Conservation (phyloP, 2,113 vertebrate species). For the Suricata suricatta region DNA sequence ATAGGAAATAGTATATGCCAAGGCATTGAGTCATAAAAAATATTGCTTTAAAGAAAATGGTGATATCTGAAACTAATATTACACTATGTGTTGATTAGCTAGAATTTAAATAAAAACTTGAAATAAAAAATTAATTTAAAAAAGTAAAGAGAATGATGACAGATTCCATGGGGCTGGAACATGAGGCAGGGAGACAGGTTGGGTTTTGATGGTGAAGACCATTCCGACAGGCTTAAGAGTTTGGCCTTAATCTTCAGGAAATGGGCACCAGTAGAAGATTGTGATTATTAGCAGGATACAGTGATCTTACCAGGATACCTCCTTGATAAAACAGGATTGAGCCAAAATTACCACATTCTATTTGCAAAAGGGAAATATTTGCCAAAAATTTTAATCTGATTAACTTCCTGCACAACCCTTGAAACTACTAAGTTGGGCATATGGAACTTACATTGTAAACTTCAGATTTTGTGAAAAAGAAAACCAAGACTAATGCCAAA, state of each 20-base stretch:
- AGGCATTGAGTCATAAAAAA: not conserved
- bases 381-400: not conserved
- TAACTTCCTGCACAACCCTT: not conserved
- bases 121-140: no score
- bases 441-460: not conserved
- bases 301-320: not conserved
- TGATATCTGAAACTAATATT: no score
- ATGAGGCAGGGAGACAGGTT: not conserved
- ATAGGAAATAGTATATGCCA: not conserved
- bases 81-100: no score
- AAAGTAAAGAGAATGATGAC: not conserved
- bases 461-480: not conserved
- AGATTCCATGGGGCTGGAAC: not conserved
- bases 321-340: not conserved
- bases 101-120: no score
- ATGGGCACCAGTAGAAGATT: not conserved
- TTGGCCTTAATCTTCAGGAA: not conserved
- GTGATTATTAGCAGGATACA: not conserved
- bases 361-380: not conserved
- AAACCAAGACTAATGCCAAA: slow-evolving; percentile 11
- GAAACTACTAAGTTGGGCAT: not conserved
- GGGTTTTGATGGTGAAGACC: not conserved
- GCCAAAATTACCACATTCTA: not conserved
- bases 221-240: not conserved
- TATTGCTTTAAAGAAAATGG: not conserved